Percentiles rank a stretch among this genome's conserved stretches.
These are phyloP conservation scores for Atrina japonica DNA, from an alignment of 2,888 invertebrate species.

Conservation along the genomic window DNA sequence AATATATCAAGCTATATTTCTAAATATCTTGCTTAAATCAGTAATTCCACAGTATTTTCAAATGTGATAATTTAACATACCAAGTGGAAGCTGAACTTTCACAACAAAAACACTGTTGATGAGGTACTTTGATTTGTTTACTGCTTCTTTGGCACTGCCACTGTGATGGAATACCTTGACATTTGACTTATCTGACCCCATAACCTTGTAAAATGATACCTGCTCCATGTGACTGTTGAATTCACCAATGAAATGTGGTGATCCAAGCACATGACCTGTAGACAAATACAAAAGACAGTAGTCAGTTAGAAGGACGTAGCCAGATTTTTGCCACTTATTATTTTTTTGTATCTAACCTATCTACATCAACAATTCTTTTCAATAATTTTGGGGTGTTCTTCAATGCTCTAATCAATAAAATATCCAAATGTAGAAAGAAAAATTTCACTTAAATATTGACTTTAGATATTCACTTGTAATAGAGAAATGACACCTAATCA, in stretches of 20 bases:
- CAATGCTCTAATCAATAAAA: too few species aligned
- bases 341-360: not conserved
- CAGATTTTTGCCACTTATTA: not conserved
- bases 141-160: conserved; percentile 45
- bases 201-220: conserved; percentile 58
- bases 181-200: conserved; percentile 56
- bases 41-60: too few species aligned
- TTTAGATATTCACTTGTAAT: too few species aligned
- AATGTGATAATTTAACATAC: too few species aligned
- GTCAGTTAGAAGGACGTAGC: not conserved
- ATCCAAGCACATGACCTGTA: conserved; percentile 46
- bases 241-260: conserved; percentile 42
- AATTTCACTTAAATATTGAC: too few species aligned
- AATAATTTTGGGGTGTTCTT: too few species aligned
- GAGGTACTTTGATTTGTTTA: conserved; percentile 50
- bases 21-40: too few species aligned
- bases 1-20: too few species aligned
- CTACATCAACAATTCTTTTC: not conserved
- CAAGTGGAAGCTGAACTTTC: conserved; percentile 63
- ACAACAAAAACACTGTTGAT: conserved; percentile 60
- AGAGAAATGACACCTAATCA: too few species aligned
- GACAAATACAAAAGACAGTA: too few species aligned
- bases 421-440: too few species aligned
- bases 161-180: conserved; percentile 52
- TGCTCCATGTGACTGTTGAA: conserved; percentile 40